Conservation (phyloP, 2,113 vertebrate species). For the Cisticola juncidis region DNA sequence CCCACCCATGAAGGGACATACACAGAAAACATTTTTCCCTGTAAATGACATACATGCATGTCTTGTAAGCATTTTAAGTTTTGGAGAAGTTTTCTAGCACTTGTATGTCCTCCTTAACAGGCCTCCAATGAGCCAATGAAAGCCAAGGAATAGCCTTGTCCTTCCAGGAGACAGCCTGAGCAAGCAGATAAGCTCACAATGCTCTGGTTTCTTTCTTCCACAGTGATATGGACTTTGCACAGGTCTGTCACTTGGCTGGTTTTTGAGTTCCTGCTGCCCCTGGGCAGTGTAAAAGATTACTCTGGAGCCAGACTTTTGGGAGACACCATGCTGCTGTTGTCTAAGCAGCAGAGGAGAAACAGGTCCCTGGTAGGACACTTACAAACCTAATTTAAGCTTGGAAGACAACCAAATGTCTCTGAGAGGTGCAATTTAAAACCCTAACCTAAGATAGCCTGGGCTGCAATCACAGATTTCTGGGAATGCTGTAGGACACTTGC, state of each 20-base stretch:
- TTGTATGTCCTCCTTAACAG: background rate
- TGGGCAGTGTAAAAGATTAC: background rate
- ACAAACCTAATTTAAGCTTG: conserved; percentile 39
- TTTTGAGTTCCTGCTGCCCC: background rate
- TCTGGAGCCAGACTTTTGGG: conserved; percentile 38
- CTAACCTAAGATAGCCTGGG: conserved; percentile 8
- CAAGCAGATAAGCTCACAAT: background rate
- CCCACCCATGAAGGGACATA: background rate
- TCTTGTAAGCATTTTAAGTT: background rate
- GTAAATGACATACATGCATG: rapidly evolving
- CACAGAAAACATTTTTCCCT: background rate
- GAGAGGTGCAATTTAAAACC: conserved; percentile 17
- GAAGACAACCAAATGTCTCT: conserved; percentile 21
- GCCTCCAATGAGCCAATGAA: background rate
- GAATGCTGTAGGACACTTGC: background rate
- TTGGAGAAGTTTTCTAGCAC: background rate
- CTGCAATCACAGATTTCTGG: background rate
- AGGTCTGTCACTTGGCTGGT: background rate
- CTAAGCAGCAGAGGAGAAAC: background rate
- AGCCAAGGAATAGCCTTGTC: background rate
- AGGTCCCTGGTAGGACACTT: background rate
- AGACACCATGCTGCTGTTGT: background rate
- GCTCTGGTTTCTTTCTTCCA: conserved; percentile 7
- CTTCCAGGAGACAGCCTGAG: background rate
- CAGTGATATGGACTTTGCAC: background rate